Evolutionary conservation across 2,113 vertebrate genomes (phyloP).

Genomic region (Proterorhinus semilunaris): DNA sequence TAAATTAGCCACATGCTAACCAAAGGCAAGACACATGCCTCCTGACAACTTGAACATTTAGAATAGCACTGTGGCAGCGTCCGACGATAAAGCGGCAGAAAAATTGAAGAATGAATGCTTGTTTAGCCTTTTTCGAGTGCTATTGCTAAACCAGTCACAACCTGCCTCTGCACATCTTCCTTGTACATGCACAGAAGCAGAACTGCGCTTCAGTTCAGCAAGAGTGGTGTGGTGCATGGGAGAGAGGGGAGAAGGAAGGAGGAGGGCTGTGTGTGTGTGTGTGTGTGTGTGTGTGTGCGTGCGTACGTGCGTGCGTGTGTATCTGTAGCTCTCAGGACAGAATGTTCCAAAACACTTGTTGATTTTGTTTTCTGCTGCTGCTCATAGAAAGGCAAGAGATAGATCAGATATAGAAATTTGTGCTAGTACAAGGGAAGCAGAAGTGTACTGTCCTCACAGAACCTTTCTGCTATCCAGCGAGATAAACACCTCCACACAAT

Average conservation of each 20-base stretch:
- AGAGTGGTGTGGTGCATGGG: not conserved
- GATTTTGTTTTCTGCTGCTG: constrained; percentile 40
- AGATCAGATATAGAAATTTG: not conserved
- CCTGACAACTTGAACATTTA: no score
- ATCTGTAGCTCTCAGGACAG: constrained; percentile 22
- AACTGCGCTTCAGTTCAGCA: not conserved
- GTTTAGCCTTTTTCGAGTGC: not conserved
- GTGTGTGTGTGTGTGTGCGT: not conserved
- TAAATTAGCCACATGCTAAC: no score
- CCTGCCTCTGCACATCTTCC: constrained; percentile 15
- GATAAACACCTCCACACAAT: no score
- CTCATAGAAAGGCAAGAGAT: constrained; percentile 37
- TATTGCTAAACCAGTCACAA: constrained; percentile 21
- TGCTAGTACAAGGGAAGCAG: no score
- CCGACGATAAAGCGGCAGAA: no score
- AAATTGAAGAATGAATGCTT: no score
- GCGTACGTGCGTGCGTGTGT: no score
- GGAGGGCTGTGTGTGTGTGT: not conserved
- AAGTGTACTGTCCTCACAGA: no score
- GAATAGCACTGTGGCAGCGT: no score
- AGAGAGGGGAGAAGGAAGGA: not conserved
- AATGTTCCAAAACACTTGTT: constrained; percentile 66
- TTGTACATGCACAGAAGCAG: not conserved
- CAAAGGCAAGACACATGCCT: no score
- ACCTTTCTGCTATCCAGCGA: no score